Base-by-base conservation (phyloP, 2,888 invertebrate species). In the Melikaiella ostensackeni region DNA sequence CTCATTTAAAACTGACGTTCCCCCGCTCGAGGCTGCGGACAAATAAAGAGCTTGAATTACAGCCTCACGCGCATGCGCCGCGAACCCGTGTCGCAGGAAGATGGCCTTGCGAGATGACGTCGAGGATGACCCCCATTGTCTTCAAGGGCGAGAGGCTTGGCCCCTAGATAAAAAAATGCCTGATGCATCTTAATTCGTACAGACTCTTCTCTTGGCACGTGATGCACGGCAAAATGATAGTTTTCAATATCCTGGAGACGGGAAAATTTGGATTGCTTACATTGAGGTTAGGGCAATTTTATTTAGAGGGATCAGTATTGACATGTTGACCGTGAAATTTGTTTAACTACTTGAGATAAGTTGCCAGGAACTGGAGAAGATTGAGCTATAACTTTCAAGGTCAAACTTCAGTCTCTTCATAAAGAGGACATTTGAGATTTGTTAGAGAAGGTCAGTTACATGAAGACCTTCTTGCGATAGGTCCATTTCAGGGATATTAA, bases 61-160 rank as follows among this genome's bases (percentile, higher is more conserved):
- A 83, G 82, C 80, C 79, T 81, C 74, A 77, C 79, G 75, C 74
- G 75, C 70, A 74, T 78, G 75, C 73, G 77, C 75, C 75, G 55
- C 79, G 75, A 42, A 75, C 77, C 42, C 57, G 74, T 77, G 46
- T 70, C 70, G 70, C 46, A 30, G 70, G 76, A 73, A 84, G 88
- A 89, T 89, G 89, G 85, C 90, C 90, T 90, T 89, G 89, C 83
- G 80, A 86, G 86, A 89, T 89, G 86, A 84, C 81, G 82, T 81
- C 77, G 81, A 83, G 84, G 88, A 85, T 89, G 88, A 89, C 81
- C 86, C 86, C 84, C 86, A 86, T 87, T 86, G 85, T 86, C 85
- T 87, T 84, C 85, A 86, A 89, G 88, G 87, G 88, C 84, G 76
- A 83, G 79, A 79, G 77, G 77, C 77, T 80, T 81, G 81, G 77